Base-by-base conservation (phyloP, 2,888 invertebrate genomes). In the Phortica magna region DNA sequence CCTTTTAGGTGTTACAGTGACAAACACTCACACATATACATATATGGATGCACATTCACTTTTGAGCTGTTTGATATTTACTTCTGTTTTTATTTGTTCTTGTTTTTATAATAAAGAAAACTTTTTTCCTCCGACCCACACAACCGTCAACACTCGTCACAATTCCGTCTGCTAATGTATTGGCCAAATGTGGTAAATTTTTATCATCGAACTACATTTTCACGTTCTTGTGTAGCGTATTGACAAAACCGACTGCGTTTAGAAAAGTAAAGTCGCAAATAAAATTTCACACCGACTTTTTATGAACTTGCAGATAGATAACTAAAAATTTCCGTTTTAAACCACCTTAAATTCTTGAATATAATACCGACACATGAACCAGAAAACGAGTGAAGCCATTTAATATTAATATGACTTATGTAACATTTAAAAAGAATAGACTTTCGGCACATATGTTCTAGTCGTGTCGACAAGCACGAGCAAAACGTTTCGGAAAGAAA, bases 1-100 rank as follows among this genome's bases (percentile, higher is more conserved):
- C 84, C 85, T 86, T 86, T 82, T 81, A 78, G 87, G 84, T 87
- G 88, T 80, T 85, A 57, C 57, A 70, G 73, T 17, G 61, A 2
- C 57, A 67, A 31, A 42, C 73, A 42, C 73, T 42, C 57, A 76
- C 64, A 73, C 61, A 65, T 64, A 70, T 64, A 70, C 71, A 53
- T 42, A 70, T 74, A 59, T 76, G 73, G 61, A 19, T 41, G 12
- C 41, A 39, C 68, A 75, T 65, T 75, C 67, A 43, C 76, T 65
- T 77, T 48, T 73, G 19, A 31, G 61, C 19, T 73, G 19, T 75
- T 73, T 61, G 41, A 31, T 31, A 31, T 31, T 31, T 75, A 68
- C 57, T 42, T 41, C 19, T 67, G 17, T 74, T 67, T 57, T 67
- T 41, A 73, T 22, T 73, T 57, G 1, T 61, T 59, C 1, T 41